These are phyloP conservation scores for Microplitis mediator DNA, from an alignment of 1,140 invertebrate species.

Conservation along the genomic window DNA sequence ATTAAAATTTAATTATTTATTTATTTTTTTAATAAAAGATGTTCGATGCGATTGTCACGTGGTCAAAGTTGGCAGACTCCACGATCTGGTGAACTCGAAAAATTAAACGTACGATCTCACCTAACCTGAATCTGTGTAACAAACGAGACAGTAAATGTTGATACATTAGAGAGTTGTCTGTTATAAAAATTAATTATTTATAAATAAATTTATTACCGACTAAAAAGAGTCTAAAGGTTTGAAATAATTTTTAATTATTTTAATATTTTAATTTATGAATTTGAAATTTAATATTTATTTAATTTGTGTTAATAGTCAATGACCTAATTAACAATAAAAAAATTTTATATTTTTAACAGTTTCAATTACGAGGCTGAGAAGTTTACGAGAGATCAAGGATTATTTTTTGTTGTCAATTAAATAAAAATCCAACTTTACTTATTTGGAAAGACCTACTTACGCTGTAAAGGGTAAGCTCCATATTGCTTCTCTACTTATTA, in stretches of 20 bases:
- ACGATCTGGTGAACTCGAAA: not conserved
- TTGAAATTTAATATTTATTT: no score
- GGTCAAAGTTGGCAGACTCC: not conserved
- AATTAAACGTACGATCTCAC: not conserved
- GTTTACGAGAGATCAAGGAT: no score
- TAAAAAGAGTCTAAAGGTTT: not conserved
- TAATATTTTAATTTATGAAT: not conserved
- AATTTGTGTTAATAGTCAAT: no score
- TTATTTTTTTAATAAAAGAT: not conserved
- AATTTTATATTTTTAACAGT: no score
- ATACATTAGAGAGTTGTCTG: not conserved
- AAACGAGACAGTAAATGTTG: not conserved
- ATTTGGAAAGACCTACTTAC: no score
- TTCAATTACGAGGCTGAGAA: no score
- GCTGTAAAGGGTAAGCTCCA: no score
- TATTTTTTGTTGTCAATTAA: no score
- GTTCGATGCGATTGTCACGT: constrained; percentile 4
- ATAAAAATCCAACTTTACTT: no score
- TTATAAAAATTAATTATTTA: not conserved
- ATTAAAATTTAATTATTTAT: no score
- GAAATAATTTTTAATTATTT: not conserved
- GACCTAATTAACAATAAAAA: no score
- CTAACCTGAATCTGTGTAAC: not conserved
- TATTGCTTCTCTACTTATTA: no score
- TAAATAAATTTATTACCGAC: not conserved